Evolutionary conservation across 2,113 vertebrate species (phyloP), one percentile per base, ranked within the genome.

Genomic region (Zosterops lateralis): DNA sequence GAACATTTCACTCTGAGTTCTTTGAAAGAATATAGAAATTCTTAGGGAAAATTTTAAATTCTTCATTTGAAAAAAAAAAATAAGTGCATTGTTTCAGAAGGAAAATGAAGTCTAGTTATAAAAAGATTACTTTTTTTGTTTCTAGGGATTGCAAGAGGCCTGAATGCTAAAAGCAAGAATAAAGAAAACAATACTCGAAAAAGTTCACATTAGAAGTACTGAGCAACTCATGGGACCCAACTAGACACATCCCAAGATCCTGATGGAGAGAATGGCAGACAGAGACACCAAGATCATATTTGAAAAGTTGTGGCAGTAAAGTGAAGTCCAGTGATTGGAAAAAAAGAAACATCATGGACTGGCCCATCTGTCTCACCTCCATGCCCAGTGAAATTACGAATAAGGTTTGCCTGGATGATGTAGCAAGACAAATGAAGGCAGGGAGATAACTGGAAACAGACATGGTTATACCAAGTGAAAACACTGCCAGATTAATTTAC

Each of bases 181-280:
- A 36, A 47, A 51, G 21, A 66, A 71, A 79, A 54, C 14, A 0
- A 5, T 22, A 54, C 0, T 0, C 40, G 12, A 44, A 38, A 8
- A 82, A 56, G 5, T 25, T 38, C 15, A 38, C 47, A 18, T 44
- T 19, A 22, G 17, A 72, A 42, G 5, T 21, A 64, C 0, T 45
- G 16, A 84, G 28, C 6, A 60, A n/a, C 8, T 5, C 17, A 60
- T 9, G 8, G 5, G 12, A 70, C 19, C 2, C 14, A 60, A 8
- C 1, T 8, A 75, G 26, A 75, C 21, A 61, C 11, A 26, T 12
- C 9, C 17, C 31, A 47, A 9, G 8, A 20, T 68, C 44, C 21
- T 50, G 25, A 51, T 6, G 9, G 7, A 74, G 6, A 64, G 14
- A 56, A 17, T 2, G 5, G 50, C 8, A 32, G 24, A 40, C 1